phyloP scores from a whole-genome alignment of 2,113 vertebrate genomes.

The Montifringilla adamsi region DNA sequence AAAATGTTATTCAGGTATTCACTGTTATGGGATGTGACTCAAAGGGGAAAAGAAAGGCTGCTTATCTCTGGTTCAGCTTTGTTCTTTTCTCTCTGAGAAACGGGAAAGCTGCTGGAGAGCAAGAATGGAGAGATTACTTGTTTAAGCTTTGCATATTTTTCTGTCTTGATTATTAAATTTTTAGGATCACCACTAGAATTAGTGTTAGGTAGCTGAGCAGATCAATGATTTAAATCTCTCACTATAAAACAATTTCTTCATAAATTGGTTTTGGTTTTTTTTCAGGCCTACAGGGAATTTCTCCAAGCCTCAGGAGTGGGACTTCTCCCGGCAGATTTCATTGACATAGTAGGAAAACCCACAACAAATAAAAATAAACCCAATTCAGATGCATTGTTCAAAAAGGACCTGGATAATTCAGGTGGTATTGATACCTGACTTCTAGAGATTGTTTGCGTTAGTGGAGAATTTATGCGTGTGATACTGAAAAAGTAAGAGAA shows the following conservation, averaged over 20 bases:
- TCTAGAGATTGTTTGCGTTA: neutral
- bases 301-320: neutral
- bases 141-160: neutral
- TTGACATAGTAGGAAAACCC: neutral
- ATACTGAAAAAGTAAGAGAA: neutral
- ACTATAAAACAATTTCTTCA: neutral
- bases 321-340: neutral
- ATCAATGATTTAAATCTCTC: neutral
- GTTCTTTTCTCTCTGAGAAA: neutral
- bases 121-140: neutral
- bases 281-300: neutral
- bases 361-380: neutral
- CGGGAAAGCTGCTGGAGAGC: neutral
- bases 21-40: neutral
- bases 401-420: neutral
- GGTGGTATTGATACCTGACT: neutral
- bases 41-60: neutral
- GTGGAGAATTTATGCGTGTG: neutral
- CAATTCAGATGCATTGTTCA: neutral
- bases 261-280: neutral
- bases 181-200: neutral
- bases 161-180: neutral
- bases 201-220: neutral
- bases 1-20: neutral
- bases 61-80: neutral